These are phyloP conservation scores for Eilema caniola DNA, from an alignment of 2,888 invertebrate species.

Conservation along the genomic window DNA sequence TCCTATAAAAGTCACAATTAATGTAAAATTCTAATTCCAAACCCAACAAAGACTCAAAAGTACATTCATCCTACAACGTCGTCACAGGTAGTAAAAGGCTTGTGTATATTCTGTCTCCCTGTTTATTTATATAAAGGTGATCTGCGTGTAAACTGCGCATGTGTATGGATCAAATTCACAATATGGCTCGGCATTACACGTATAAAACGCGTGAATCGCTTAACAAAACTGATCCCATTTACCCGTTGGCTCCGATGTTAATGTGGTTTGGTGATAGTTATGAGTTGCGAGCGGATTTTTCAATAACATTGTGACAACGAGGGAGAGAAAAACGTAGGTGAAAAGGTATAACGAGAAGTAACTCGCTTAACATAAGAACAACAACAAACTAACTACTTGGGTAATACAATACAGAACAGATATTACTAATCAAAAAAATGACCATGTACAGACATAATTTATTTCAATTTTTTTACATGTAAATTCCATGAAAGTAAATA, in stretches of 20 bases:
- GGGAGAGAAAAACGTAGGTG: too few species aligned
- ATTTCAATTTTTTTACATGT: too few species aligned
- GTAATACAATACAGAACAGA: too few species aligned
- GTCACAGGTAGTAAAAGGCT: neutral
- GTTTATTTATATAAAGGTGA: slow-evolving; percentile 21
- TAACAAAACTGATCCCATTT: slow-evolving; percentile 54
- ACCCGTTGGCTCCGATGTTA: slow-evolving; percentile 39
- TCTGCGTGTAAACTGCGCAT: slow-evolving; percentile 29
- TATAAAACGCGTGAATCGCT: slow-evolving; percentile 22
- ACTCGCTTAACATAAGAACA: too few species aligned
- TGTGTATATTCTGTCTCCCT: slow-evolving; percentile 25
- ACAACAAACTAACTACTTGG: too few species aligned
- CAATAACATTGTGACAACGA: neutral
- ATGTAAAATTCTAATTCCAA: neutral
- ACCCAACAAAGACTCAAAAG: neutral
- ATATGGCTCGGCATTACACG: slow-evolving; percentile 40
- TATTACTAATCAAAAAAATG: too few species aligned
- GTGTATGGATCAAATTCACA: slow-evolving; percentile 36
- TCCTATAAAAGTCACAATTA: too few species aligned
- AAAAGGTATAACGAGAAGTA: too few species aligned
- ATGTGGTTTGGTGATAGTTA: slow-evolving; percentile 16
- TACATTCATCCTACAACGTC: neutral
- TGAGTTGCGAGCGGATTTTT: slow-evolving; percentile 7
- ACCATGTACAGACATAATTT: too few species aligned
- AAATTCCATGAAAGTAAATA: too few species aligned